phyloP scores from a whole-genome alignment of 2,113 vertebrate species.

The Macquaria ambigua region DNA sequence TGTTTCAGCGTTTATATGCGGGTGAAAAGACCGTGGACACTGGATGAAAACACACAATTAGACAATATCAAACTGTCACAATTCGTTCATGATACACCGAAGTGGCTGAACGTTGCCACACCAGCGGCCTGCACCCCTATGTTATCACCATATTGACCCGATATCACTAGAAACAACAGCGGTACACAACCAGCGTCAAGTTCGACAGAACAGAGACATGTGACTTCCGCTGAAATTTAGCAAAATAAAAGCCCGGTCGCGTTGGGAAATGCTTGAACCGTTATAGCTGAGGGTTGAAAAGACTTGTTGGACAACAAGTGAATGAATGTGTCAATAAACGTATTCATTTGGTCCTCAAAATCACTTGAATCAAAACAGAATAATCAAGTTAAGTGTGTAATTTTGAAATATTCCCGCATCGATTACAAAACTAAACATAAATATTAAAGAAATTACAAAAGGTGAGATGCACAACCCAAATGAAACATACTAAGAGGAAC shows the following conservation, averaged over 20 bases:
- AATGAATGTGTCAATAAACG: background rate
- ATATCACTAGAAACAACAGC: background rate
- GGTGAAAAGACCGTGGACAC: background rate
- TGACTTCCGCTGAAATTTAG: background rate
- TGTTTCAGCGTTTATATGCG: background rate
- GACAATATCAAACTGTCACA: rapidly evolving
- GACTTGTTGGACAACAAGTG: too few species aligned
- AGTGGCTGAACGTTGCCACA: background rate
- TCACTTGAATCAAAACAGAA: background rate
- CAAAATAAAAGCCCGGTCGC: conserved; percentile 44
- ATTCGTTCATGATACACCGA: background rate
- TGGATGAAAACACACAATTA: rapidly evolving
- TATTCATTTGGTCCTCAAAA: background rate
- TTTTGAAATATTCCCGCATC: background rate
- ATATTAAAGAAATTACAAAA: background rate
- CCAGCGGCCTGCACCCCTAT: conserved; percentile 26
- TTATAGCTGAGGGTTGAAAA: background rate
- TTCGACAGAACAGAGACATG: rapidly evolving
- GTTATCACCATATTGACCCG: conserved; percentile 50
- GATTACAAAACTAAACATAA: background rate
- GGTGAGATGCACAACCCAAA: background rate
- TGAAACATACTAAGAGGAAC: background rate
- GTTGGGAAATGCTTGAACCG: background rate
- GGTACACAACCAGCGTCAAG: background rate
- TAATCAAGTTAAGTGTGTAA: background rate